phyloP scores from a whole-genome alignment of 2,113 vertebrate genomes.

The Aramus guarauna region DNA sequence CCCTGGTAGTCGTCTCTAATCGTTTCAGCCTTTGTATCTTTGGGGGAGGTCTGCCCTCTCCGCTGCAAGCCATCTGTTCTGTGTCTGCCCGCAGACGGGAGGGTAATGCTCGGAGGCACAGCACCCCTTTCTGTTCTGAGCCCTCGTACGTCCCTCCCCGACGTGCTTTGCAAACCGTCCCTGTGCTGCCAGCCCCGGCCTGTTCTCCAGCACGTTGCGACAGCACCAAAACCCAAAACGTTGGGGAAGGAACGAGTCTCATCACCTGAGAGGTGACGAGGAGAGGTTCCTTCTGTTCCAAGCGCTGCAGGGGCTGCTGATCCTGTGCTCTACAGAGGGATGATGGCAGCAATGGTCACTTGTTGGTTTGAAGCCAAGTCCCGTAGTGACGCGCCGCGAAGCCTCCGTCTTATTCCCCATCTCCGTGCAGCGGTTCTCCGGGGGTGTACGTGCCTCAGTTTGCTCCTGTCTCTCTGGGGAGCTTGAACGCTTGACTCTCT shows the following conservation, averaged over 20 bases:
- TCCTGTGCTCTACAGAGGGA: background rate
- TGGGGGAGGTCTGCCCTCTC: background rate
- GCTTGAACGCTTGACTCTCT: background rate
- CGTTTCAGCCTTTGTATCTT: background rate
- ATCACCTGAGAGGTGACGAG: background rate
- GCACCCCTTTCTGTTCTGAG: background rate
- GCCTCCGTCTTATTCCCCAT: background rate
- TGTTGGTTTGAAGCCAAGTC: background rate
- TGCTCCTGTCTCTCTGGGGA: background rate
- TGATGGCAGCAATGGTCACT: background rate
- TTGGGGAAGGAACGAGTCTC: background rate
- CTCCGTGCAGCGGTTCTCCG: background rate
- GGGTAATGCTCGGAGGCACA: background rate
- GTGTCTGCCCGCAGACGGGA: background rate
- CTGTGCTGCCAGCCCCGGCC: too few relatives aligned
- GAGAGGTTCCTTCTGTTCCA: background rate
- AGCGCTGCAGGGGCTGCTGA: background rate
- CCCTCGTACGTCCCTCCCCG: background rate
- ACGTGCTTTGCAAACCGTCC: background rate
- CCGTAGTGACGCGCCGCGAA: background rate
- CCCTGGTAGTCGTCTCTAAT: background rate
- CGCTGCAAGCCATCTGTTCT: background rate
- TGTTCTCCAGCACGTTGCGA: background rate
- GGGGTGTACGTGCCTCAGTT: background rate
- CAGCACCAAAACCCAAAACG: background rate